Evolutionary conservation across 2,797 vertebrate genomes (phyloP), one percentile per base, ranked within the genome.

Genomic region (Parambassis ranga): DNA sequence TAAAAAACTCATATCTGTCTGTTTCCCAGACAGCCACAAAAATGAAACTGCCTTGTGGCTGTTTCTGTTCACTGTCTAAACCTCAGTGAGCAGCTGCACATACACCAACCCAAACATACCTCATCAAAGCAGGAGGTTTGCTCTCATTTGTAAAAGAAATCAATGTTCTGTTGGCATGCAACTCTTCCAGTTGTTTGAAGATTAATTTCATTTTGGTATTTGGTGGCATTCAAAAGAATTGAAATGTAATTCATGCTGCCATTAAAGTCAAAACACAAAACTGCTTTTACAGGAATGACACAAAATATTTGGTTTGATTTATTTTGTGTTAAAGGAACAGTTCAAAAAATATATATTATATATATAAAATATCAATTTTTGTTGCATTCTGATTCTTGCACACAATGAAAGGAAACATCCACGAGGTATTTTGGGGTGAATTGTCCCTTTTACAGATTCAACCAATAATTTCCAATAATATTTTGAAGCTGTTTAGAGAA

Each of bases 101-200:
- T 19, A 78, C n/a, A n/a, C 68, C 71, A 75, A 66, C 39, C 4
- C 32, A 70, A 81, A 79, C 69, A 74, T 3, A 52, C 51, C 55
- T 31, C 7, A 43, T 61, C 37, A 52, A n/a, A 20, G 20, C 35
- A 10, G 20, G 38, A 11, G 43, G 56, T 47, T 59, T 47, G 14
- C 37, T 47, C 59, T 47, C 26, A 15, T 48, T 22, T 30, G n/a
- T 10, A 26, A 23, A 36, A 65, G 14, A 27, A 69, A 58, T 38
- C 14, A 14, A 14, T 3, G 22, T 39, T 30, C 43, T 20, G 36
- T 43, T 51, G 7, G 38, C 44, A 30, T 13, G 7, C 15, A 22
- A 72, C 77, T 41, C 27, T 75, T 74, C 42, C 32, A 39, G 27
- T 28, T 13, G 1, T 63, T 41, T 69, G 20, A 71, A 36, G 35